Conservation (phyloP, 2,113 vertebrate species). For the Oncorhynchus mykiss region DNA sequence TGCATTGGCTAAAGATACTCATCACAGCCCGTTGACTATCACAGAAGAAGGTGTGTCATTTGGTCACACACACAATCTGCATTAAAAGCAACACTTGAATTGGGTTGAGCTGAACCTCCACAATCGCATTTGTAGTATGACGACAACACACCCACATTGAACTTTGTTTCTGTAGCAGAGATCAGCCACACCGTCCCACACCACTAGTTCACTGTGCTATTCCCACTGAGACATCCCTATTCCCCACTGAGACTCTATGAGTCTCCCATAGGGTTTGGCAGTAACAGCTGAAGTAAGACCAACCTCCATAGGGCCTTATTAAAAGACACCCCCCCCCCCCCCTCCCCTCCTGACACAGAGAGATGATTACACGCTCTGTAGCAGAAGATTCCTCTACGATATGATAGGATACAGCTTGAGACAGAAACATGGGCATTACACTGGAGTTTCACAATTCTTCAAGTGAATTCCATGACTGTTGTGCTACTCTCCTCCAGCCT, state of each 20-base stretch:
- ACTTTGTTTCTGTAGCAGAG: background rate
- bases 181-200: background rate
- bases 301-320: conserved; percentile 37
- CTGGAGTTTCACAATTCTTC: background rate
- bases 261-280: conserved; percentile 39
- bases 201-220: background rate
- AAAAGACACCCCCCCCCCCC: conserved; percentile 3
- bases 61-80: conserved; percentile 22
- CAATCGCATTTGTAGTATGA: conserved; percentile 19
- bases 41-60: background rate
- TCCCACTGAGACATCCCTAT: background rate
- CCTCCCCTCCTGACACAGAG: background rate
- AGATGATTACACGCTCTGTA: background rate
- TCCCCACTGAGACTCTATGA: background rate
- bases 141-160: background rate
- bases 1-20: background rate
- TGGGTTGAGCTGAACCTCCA: conserved; percentile 20
- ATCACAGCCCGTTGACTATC: conserved; percentile 19
- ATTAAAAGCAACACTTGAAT: conserved; percentile 39
- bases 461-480: background rate
- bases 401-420: conserved; percentile 10
- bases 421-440: background rate
- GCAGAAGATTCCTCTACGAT: conserved; percentile 1
- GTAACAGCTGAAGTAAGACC: conserved; percentile 35
- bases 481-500: background rate